Conservation (phyloP, 2,888 invertebrate species). For the Amiota minor region DNA sequence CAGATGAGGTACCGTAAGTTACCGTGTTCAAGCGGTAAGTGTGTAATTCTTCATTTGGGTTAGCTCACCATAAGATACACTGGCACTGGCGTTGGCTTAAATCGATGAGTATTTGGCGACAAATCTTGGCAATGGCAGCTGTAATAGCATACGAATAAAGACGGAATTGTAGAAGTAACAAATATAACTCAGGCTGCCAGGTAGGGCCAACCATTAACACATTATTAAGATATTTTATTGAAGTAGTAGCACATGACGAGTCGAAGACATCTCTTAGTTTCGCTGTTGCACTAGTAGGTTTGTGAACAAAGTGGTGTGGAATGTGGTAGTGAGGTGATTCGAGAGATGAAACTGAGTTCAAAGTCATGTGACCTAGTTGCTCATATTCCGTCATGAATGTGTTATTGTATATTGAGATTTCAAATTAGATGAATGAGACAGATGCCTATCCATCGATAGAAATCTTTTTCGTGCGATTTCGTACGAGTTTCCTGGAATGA, state of each 20-base stretch:
- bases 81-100: not conserved
- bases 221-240: conserved; percentile 6
- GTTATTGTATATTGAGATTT: not conserved
- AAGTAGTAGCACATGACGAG: conserved; percentile 28
- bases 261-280: conserved; percentile 29
- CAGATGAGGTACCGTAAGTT: not conserved
- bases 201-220: conserved; percentile 10
- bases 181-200: not conserved
- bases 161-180: not conserved
- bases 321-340: conserved; percentile 26
- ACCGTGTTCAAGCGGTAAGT: not conserved
- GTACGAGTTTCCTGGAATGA: not conserved
- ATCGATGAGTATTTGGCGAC: conserved; percentile 6
- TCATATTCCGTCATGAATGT: conserved; percentile 13
- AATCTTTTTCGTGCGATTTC: not conserved
- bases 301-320: conserved; percentile 29
- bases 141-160: not conserved
- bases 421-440: not conserved
- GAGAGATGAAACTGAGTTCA: not conserved
- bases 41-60: not conserved
- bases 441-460: not conserved
- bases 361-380: conserved; percentile 8
- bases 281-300: conserved; percentile 20
- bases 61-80: not conserved
- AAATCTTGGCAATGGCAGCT: not conserved